Percentiles rank a stretch among this genome's conserved stretches.
Conservation (phyloP, 2,797 vertebrate species). For the Ambastaia sidthimunki region DNA sequence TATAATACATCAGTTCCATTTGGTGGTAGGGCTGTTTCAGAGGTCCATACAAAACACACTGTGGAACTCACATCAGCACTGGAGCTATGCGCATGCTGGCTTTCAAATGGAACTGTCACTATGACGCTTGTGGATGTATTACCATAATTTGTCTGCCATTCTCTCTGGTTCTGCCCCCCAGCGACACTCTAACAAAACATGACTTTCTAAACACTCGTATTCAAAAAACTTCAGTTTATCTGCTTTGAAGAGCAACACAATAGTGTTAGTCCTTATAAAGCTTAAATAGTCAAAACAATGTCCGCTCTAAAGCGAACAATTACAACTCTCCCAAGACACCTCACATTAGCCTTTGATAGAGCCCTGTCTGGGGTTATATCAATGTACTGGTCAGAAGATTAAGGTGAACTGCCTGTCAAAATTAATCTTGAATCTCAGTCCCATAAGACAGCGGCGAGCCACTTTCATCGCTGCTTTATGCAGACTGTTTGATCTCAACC, state of each 20-base stretch:
- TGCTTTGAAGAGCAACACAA: neutral
- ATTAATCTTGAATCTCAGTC: constrained; percentile 47
- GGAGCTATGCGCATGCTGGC: neutral
- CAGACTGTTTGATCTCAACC: constrained; percentile 58
- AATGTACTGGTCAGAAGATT: constrained; percentile 38
- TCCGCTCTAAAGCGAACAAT: neutral
- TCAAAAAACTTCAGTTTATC: neutral
- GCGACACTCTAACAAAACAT: neutral
- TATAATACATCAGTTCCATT: neutral
- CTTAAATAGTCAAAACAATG: constrained; percentile 18
- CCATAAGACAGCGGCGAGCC: constrained; percentile 31
- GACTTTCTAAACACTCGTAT: neutral
- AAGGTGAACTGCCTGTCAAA: constrained; percentile 47
- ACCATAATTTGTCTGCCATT: constrained; percentile 21
- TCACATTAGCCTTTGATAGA: constrained; percentile 42
- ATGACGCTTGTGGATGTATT: constrained; percentile 21
- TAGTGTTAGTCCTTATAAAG: constrained; percentile 8
- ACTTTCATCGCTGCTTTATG: constrained; percentile 51
- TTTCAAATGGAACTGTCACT: constrained; percentile 7
- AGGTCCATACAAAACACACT: constrained; percentile 5
- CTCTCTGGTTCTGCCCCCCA: neutral
- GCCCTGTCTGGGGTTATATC: constrained; percentile 35
- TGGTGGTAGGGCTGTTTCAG: constrained; percentile 4
- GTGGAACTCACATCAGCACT: neutral
- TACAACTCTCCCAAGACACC: constrained; percentile 29